Conservation (phyloP, 2,113 vertebrate species). For the Lycocorax pyrrhopterus region DNA sequence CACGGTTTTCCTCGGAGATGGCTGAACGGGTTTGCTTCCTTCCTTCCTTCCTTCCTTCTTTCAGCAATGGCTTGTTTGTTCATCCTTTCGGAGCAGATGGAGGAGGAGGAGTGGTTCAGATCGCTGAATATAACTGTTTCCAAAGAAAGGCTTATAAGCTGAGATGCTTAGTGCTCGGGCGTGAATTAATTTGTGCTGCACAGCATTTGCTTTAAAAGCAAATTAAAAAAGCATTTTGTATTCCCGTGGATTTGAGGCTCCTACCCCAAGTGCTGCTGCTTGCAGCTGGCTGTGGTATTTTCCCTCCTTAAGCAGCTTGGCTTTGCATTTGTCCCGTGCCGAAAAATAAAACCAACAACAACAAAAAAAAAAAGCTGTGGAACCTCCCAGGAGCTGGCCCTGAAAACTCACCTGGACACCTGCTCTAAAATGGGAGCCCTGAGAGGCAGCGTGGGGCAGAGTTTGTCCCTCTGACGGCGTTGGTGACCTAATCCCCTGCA, state of each 20-base stretch:
- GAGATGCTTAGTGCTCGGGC: constrained; percentile 64
- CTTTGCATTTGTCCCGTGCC: neutral
- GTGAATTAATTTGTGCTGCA: constrained; percentile 69
- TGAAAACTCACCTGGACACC: neutral
- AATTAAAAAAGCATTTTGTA: constrained; percentile 54
- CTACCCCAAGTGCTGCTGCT: constrained; percentile 12
- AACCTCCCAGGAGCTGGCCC: neutral
- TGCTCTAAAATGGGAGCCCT: neutral
- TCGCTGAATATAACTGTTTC: constrained; percentile 71
- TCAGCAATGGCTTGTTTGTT: constrained; percentile 70
- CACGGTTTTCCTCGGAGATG: constrained; percentile 60
- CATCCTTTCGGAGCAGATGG: constrained; percentile 68
- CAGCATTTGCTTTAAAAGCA: constrained; percentile 66
- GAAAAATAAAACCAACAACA: neutral
- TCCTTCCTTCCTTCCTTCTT: constrained; percentile 72
- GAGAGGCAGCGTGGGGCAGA: neutral
- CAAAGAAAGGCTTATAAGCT: constrained; percentile 69
- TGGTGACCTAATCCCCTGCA: constrained; percentile 12
- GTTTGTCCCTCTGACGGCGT: neutral
- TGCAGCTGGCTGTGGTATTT: constrained; percentile 33
- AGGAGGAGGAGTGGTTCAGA: constrained; percentile 67
- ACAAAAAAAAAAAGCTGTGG: neutral
- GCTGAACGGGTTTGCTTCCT: constrained; percentile 61
- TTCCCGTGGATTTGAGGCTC: constrained; percentile 11
- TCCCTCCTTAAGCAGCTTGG: constrained; percentile 14